Conservation (phyloP, 2,797 vertebrate genomes). For the Phrynocephalus guinanensis region DNA sequence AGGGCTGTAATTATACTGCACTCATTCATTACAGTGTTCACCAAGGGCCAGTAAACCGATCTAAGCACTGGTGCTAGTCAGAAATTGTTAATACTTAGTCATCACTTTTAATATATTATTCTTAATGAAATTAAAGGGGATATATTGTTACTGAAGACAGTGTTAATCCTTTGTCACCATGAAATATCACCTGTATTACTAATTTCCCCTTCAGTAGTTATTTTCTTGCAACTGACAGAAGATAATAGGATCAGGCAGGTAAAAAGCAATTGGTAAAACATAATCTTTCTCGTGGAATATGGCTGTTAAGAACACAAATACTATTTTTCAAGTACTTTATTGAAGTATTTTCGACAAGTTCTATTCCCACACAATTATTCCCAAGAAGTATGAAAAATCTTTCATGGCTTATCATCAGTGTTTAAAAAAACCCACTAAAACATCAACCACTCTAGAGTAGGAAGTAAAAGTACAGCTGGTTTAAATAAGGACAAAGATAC, state of each 20-base stretch:
- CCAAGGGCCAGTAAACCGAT: slow-evolving; percentile 20
- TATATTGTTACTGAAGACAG: slow-evolving; percentile 30
- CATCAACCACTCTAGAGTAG: background rate
- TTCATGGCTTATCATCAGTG: background rate
- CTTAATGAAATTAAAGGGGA: slow-evolving; percentile 28
- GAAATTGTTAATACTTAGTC: slow-evolving; percentile 25
- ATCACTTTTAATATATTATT: slow-evolving; percentile 23
- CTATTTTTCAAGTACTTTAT: background rate
- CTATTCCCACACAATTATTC: background rate
- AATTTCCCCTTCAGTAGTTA: slow-evolving; percentile 21
- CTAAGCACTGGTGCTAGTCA: slow-evolving; percentile 20
- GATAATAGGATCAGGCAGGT: slow-evolving; percentile 22
- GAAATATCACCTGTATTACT: slow-evolving; percentile 26
- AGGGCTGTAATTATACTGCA: slow-evolving; percentile 30
- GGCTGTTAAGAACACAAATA: slow-evolving; percentile 16
- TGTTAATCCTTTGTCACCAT: slow-evolving; percentile 14
- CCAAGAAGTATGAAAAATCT: background rate
- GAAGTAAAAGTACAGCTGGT: background rate
- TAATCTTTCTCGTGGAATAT: slow-evolving; percentile 5
- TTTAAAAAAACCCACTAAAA: slow-evolving; percentile 8
- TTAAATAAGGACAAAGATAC: background rate
- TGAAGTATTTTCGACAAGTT: background rate
- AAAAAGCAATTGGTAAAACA: slow-evolving; percentile 25
- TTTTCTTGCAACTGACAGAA: slow-evolving; percentile 14
- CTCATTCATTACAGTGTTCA: slow-evolving; percentile 38